Evolutionary conservation across 2,888 invertebrate species (phyloP).

Genomic region (Helobdella robusta): DNA sequence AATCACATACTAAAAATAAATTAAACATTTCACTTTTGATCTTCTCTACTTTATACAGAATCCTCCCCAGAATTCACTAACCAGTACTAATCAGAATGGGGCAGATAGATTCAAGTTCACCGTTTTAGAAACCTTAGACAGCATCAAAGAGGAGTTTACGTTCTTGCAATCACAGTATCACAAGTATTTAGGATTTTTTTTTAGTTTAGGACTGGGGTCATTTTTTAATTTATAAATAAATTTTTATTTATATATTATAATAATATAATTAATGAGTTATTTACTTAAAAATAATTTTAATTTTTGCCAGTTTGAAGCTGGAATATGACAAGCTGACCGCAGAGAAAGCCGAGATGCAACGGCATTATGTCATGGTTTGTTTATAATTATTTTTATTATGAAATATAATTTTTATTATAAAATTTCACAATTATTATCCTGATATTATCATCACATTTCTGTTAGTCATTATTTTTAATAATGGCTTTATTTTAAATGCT

Average conservation of each 20-base stretch:
- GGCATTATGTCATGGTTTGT: conserved; percentile 96
- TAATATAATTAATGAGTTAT: not conserved
- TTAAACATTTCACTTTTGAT: too few species aligned
- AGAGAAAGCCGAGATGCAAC: conserved; percentile 96
- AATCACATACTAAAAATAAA: too few species aligned
- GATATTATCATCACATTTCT: too few species aligned
- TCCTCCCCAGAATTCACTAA: conserved; percentile 10
- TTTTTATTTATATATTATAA: not conserved
- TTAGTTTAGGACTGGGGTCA: too few species aligned
- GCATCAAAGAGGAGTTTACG: conserved; percentile 15
- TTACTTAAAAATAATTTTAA: not conserved
- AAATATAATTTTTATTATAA: too few species aligned
- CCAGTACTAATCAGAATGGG: not conserved
- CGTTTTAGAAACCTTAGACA: not conserved
- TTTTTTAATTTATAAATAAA: too few species aligned
- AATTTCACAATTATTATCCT: too few species aligned
- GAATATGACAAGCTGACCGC: conserved; percentile 93
- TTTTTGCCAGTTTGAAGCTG: conserved; percentile 73
- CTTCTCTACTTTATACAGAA: too few species aligned
- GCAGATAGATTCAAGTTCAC: conserved; percentile 17
- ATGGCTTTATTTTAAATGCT: too few species aligned
- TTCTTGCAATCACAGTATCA: conserved; percentile 10
- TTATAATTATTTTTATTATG: too few species aligned
- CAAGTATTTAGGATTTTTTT: too few species aligned
- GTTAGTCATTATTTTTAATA: too few species aligned